Base-by-base conservation (phyloP, 2,888 invertebrate species). In the Unio pictorum region DNA sequence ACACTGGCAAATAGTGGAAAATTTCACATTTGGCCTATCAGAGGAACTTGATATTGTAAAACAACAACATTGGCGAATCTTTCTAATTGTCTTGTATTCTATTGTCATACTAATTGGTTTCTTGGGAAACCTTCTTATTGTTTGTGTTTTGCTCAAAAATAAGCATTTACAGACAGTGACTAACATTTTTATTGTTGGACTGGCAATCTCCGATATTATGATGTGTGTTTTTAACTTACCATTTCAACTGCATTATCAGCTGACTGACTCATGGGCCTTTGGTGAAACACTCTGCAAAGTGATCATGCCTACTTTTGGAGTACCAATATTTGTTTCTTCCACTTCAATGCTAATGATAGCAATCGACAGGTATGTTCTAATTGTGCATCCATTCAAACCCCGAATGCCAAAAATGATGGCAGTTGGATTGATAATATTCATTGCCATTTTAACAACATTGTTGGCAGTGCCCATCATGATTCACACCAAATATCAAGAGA, bases 291-390 rank as follows among this genome's bases (percentile, higher is more conserved):
- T 89, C 73, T 89, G 89, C 71, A 82, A 81, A 61, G 82, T 87
- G 8, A 80, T 88, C 61, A 86, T 86, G 81, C 83, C 89, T 0
- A 85, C 87, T 0, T 89, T 87, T 69, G 88, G 86, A 23, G 83
- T 89, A 60, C 89, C 89, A 3, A 78, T 89, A 62, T 88, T 88
- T 71, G 86, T 87, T 54, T 89, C 89, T 4, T 84, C 87, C 0
- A 76, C 87, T 66, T 85, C 87, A 6, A 88, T 89, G 55, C 79
- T 88, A 15, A 84, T 88, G 78, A 89, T 89, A 28, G 88, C 89
- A 15, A 74, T 87, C 23, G 89, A 89, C 72, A 81, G 89, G 17
- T 89, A 88, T 76, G 84, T 87, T 74, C 78, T 89, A 7, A 88
- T 89, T 34, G 87, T 89, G 30, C 86, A 85, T 73, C 89, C 89